Evolutionary conservation across 2,113 vertebrate species (phyloP).

Genomic region (Lasiurus cinereus): DNA sequence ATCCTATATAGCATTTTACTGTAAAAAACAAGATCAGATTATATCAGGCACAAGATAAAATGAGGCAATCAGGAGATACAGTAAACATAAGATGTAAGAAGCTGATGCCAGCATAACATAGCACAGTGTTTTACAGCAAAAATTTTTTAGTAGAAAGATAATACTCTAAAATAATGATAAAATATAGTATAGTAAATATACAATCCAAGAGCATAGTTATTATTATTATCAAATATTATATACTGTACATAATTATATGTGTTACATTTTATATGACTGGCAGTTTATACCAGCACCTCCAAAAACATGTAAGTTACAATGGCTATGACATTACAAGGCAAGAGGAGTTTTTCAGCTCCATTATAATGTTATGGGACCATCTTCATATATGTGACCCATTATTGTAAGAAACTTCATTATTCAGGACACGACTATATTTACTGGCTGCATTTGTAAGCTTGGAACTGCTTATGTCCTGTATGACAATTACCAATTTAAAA

Average conservation of each 20-base stretch:
- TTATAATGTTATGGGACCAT: not conserved
- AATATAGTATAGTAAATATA: not conserved
- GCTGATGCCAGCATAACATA: not conserved
- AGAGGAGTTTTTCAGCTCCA: not conserved
- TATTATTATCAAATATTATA: not conserved
- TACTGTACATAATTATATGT: not conserved
- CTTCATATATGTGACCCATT: not conserved
- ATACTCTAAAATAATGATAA: not conserved
- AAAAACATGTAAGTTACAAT: not conserved
- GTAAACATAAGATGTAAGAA: not conserved
- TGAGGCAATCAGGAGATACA: not conserved
- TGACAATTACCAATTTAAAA: not conserved
- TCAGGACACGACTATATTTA: not conserved
- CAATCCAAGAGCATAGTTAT: not conserved
- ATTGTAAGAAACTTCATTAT: not conserved
- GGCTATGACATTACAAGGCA: not conserved
- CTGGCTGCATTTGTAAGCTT: slow-evolving; percentile 20
- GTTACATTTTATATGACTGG: not conserved
- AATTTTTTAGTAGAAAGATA: not conserved
- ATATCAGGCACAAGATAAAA: not conserved
- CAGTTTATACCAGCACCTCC: not conserved
- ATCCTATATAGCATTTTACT: not conserved
- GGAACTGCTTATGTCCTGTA: not conserved
- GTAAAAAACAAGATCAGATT: not conserved
- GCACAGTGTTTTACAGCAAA: not conserved